Conservation (phyloP, 2,113 vertebrate genomes). For the Pogonocichla stellata region DNA sequence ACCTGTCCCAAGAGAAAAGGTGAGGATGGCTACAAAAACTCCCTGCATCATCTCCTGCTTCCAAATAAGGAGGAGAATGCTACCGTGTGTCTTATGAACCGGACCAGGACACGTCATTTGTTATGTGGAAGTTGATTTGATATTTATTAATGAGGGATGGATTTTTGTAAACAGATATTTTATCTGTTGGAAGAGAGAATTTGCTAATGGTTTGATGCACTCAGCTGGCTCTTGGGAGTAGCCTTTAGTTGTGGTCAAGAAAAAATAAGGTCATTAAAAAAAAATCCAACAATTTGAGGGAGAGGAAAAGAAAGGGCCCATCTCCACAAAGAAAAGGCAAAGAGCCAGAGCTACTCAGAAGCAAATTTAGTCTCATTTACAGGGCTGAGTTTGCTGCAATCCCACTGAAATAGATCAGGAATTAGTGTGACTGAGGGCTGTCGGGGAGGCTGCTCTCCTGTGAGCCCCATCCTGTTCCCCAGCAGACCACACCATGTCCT, state of each 20-base stretch:
- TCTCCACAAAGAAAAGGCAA: neutral
- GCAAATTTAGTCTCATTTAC: neutral
- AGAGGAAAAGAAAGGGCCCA: neutral
- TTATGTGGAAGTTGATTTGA: neutral
- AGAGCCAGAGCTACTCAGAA: slow-evolving; percentile 5
- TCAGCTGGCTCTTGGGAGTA: slow-evolving; percentile 36
- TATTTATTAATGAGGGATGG: neutral
- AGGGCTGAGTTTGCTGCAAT: neutral
- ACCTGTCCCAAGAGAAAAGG: slow-evolving; percentile 47
- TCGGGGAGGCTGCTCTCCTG: neutral
- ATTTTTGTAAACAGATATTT: slow-evolving; percentile 11
- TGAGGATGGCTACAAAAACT: slow-evolving; percentile 23
- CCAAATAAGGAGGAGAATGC: neutral
- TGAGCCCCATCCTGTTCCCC: rapidly evolving
- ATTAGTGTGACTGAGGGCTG: neutral
- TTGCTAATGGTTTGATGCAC: slow-evolving; percentile 62
- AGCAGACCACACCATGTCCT: neutral
- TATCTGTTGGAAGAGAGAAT: neutral
- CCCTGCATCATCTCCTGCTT: slow-evolving; percentile 5
- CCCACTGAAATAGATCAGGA: neutral
- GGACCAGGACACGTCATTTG: neutral
- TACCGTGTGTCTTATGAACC: neutral
- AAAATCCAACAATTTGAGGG: neutral
- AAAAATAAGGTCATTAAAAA: neutral
- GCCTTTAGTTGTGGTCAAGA: neutral